A percentile compares a stretch with the other conserved stretches of the same genome.
Evolutionary conservation across 2,888 invertebrate species (phyloP).

Genomic region (Entomobrya proxima): DNA sequence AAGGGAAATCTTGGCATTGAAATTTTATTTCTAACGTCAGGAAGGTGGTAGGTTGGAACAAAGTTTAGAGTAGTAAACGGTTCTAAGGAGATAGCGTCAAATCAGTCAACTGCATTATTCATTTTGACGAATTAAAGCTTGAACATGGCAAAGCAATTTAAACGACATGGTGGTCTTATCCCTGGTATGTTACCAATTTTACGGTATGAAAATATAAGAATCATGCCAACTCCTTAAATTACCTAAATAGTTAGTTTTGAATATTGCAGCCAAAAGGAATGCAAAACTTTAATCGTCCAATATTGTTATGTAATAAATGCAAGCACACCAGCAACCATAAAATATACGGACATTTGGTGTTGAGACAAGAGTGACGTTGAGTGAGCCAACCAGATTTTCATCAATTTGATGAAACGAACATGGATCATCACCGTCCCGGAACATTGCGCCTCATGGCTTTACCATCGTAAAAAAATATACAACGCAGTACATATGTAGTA

Average conservation of each 20-base stretch:
- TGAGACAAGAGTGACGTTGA: neutral
- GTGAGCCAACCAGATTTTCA: neutral
- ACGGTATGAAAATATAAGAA: conserved; percentile 43
- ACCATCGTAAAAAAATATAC: neutral
- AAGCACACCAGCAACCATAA: no score
- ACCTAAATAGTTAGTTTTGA: conserved; percentile 5
- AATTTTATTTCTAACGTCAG: conserved; percentile 18
- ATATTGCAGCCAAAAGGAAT: neutral
- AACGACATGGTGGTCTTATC: conserved; percentile 35
- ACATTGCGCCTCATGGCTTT: neutral
- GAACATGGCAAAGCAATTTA: neutral
- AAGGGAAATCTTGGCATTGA: conserved; percentile 33
- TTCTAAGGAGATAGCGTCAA: neutral
- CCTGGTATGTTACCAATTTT: conserved; percentile 48
- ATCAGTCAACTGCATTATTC: no score
- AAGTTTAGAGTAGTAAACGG: neutral
- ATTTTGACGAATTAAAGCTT: neutral
- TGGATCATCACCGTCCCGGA: conserved; percentile 32
- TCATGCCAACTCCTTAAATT: conserved; percentile 48
- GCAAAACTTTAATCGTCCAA: no score
- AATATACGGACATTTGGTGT: no score
- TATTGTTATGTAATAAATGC: no score
- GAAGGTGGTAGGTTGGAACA: no score
- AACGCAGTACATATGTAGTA: no score
- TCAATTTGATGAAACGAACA: conserved; percentile 18